These are phyloP conservation scores for Potorous gilbertii DNA, from an alignment of 2,797 vertebrate species.

Conservation along the genomic window DNA sequence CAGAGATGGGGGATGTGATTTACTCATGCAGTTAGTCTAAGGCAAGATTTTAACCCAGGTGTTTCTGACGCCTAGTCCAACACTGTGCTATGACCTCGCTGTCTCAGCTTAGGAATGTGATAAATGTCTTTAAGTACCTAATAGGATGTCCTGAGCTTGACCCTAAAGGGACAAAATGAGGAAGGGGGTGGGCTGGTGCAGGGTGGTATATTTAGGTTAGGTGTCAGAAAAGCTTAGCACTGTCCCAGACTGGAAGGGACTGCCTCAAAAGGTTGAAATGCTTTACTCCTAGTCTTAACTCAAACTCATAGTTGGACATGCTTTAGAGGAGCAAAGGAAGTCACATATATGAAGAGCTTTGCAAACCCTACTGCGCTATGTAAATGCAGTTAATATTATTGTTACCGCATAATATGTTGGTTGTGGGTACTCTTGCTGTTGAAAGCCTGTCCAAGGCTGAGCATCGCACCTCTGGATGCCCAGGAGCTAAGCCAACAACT, in stretches of 20 bases:
- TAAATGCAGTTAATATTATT: not conserved
- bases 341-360: not conserved
- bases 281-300: not conserved
- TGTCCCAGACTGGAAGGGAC: not conserved
- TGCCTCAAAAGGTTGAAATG: no score
- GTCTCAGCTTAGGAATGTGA: no score
- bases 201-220: not conserved
- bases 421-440: not conserved
- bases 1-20: no score
- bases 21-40: no score
- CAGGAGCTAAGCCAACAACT: constrained; percentile 22
- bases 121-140: no score
- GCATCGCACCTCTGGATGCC: not conserved
- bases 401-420: not conserved
- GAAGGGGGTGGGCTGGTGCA: no score
- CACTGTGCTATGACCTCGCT: no score
- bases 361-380: no score
- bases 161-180: not conserved
- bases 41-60: no score
- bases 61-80: no score
- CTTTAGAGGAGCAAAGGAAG: not conserved
- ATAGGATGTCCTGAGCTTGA: not conserved
- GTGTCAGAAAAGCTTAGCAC: not conserved
- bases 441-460: not conserved
- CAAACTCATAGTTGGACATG: not conserved